Base-by-base conservation (phyloP, 2,113 vertebrate genomes). In the Tragulus kanchil region DNA sequence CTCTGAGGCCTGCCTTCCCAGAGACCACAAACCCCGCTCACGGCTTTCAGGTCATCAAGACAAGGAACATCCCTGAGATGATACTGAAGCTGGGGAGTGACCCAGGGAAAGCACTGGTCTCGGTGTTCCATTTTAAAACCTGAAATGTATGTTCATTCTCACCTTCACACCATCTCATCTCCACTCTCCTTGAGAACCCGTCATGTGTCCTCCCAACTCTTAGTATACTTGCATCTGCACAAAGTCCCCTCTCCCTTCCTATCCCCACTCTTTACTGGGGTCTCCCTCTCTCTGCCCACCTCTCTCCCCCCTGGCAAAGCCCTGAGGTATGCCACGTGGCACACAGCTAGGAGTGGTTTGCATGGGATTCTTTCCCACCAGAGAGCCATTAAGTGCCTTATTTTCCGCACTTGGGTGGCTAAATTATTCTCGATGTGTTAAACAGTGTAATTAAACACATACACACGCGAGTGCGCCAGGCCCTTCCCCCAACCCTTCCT, bases 401-500 rank as follows among this genome's bases (percentile, higher is more conserved):
- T 98, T 98, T 98, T 98, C 97, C 98, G 97, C 98, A 98, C 97
- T 96, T 81, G 93, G 94, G 96, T 98, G 97, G 94, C 96, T 98
- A 98, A 98, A 98, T 98, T 98, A 98, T 98, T 98, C 98, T 79
- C 31, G 8, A 84, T 98, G 97, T 98, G 98, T 98, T 99, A 98
- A 98, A 98, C 98, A 98, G 98, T 82, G 58, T 98, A 99, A 99
- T 99, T 99, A 99, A 98, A 98, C 97, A 98, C 96, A 97, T 92
- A 96, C 96, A 87, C 96, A 83, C 19, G 31, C 69, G 45, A 1
- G 89, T 89, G 97, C 85, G 4, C 17, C 0, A 1, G 71, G 84
- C 50, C 84, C 91, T 95, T 97, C 65, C 95, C 95, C 94, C 93
- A 73, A 84, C 96, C 97, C 98, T 98, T 97, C 97, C 96, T 90